A percentile compares a stretch with the other conserved stretches of the same genome.
Evolutionary conservation across 2,797 vertebrate genomes (phyloP).

Genomic region (Lateolabrax maculatus): DNA sequence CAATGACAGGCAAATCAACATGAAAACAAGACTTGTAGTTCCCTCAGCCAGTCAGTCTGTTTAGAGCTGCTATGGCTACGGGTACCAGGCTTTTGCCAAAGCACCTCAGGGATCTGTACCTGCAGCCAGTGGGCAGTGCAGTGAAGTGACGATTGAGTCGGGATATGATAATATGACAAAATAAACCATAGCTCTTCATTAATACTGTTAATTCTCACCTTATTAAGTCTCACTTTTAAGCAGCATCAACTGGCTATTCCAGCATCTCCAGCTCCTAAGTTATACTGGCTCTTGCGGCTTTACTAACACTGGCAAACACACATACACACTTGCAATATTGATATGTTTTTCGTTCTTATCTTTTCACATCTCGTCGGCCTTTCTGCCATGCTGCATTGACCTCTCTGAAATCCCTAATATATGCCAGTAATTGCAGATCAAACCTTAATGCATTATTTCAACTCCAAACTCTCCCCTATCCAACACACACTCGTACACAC

Average conservation of each 20-base stretch:
- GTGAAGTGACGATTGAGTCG: too few relatives aligned
- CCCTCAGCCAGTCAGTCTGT: too few relatives aligned
- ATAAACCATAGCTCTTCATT: not conserved
- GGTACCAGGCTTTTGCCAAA: too few relatives aligned
- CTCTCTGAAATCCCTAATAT: conserved; percentile 96
- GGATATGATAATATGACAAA: not conserved
- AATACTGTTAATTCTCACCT: not conserved
- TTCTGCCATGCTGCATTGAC: conserved; percentile 83
- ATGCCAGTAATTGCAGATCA: conserved; percentile 95
- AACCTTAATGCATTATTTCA: conserved; percentile 93
- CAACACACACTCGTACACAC: conserved; percentile 31
- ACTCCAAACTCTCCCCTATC: conserved; percentile 33
- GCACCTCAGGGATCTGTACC: too few relatives aligned
- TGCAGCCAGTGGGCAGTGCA: too few relatives aligned
- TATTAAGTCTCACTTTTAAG: too few relatives aligned
- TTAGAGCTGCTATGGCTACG: too few relatives aligned
- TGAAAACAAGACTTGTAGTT: too few relatives aligned
- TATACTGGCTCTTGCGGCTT: not conserved
- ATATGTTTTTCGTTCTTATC: conserved; percentile 92
- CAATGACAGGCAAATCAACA: too few relatives aligned
- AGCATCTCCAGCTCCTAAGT: not conserved
- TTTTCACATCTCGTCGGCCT: conserved; percentile 88
- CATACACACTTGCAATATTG: conserved; percentile 83
- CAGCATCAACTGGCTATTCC: conserved; percentile 58
- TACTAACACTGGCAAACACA: conserved; percentile 20